These are phyloP conservation scores for Hephaestus fuliginosus DNA, from an alignment of 2,797 vertebrate species.

Conservation along the genomic window DNA sequence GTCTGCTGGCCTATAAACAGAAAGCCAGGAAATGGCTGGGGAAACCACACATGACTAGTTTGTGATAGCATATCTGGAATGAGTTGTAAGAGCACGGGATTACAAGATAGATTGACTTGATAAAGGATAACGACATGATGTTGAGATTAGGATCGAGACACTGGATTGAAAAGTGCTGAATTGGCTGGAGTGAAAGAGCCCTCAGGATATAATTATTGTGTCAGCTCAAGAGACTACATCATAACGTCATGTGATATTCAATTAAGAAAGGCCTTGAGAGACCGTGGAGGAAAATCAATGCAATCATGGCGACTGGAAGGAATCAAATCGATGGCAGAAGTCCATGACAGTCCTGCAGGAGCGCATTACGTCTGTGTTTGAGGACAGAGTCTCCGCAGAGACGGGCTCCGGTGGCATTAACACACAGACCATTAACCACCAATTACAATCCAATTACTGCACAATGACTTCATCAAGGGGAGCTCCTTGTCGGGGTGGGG, in stretches of 20 bases:
- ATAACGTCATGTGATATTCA: slow-evolving; percentile 72
- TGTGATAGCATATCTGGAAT: slow-evolving; percentile 32
- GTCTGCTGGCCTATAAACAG: slow-evolving; percentile 75
- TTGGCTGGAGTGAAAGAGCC: slow-evolving; percentile 28
- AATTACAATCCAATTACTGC: slow-evolving; percentile 75
- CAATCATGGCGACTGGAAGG: slow-evolving; percentile 46
- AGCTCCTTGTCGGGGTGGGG: background rate
- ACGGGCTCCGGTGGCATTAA: slow-evolving; percentile 37
- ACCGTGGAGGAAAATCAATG: slow-evolving; percentile 52
- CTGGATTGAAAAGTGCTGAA: slow-evolving; percentile 54
- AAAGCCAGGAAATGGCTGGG: slow-evolving; percentile 32
- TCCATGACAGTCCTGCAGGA: slow-evolving; percentile 46
- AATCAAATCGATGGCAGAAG: slow-evolving; percentile 67
- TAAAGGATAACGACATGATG: slow-evolving; percentile 38
- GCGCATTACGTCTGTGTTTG: slow-evolving; percentile 31
- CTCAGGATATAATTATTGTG: slow-evolving; percentile 56
- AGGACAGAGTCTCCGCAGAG: slow-evolving; percentile 51
- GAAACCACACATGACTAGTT: background rate
- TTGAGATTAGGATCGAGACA: slow-evolving; percentile 46
- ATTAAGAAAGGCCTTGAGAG: slow-evolving; percentile 61
- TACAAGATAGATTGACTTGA: slow-evolving; percentile 38
- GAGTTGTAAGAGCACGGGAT: slow-evolving; percentile 40
- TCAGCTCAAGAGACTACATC: slow-evolving; percentile 52
- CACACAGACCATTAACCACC: slow-evolving; percentile 67
- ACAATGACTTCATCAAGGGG: slow-evolving; percentile 59